Percentiles rank a stretch among this genome's conserved stretches.
These are phyloP conservation scores for Scaptomyza hsui DNA, from an alignment of 1,140 invertebrate species.

Conservation along the genomic window DNA sequence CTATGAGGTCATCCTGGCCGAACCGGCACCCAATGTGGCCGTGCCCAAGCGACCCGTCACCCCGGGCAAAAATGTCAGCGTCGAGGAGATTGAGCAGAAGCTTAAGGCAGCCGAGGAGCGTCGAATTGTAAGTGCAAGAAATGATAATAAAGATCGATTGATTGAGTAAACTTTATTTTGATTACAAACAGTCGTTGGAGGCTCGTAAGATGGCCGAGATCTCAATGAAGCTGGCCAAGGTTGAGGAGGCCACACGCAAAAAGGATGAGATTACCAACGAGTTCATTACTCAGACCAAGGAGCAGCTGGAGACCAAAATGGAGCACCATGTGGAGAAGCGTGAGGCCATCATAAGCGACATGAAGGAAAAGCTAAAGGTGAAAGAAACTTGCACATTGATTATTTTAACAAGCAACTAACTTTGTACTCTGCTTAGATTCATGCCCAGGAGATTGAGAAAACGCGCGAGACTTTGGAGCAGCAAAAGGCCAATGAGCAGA, in stretches of 20 bases:
- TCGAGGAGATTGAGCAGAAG: slow-evolving; percentile 95
- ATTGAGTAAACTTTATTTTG: background rate
- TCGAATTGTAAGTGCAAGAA: slow-evolving; percentile 88
- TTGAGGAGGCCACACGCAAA: slow-evolving; percentile 95
- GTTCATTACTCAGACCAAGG: slow-evolving; percentile 93
- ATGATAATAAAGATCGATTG: background rate
- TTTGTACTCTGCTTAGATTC: slow-evolving; percentile 84
- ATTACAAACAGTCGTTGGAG: slow-evolving; percentile 88
- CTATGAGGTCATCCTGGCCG: slow-evolving; percentile 96
- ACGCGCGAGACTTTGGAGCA: slow-evolving; percentile 91
- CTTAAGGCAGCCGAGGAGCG: slow-evolving; percentile 95
- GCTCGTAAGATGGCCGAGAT: slow-evolving; percentile 92
- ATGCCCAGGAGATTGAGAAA: slow-evolving; percentile 93
- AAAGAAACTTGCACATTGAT: slow-evolving; percentile 67
- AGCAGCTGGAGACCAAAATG: slow-evolving; percentile 95
- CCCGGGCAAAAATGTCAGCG: slow-evolving; percentile 87
- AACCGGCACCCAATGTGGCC: slow-evolving; percentile 87
- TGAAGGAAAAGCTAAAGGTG: slow-evolving; percentile 94
- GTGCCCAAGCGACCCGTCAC: slow-evolving; percentile 87
- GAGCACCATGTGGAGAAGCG: slow-evolving; percentile 93
- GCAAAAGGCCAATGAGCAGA: slow-evolving; percentile 92
- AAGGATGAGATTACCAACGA: slow-evolving; percentile 93
- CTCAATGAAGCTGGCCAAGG: slow-evolving; percentile 91
- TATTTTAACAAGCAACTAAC: background rate
- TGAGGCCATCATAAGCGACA: slow-evolving; percentile 93